These are phyloP conservation scores for Delichon dasypus DNA, from an alignment of 2,797 vertebrate species.

Conservation along the genomic window DNA sequence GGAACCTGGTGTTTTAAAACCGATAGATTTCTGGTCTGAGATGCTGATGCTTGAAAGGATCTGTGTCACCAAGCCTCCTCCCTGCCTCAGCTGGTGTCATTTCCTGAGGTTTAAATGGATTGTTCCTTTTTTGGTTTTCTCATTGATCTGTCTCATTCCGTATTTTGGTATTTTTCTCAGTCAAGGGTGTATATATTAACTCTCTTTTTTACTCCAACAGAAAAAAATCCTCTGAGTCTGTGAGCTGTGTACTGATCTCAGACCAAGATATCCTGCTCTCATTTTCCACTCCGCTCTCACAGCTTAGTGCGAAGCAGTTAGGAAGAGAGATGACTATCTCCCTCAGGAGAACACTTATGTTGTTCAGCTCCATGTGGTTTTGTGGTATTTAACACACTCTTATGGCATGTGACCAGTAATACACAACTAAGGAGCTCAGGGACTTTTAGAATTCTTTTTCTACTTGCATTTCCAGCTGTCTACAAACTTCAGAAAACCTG, in stretches of 20 bases:
- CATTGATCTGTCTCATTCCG: neutral
- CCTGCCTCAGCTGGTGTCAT: neutral
- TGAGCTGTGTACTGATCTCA: neutral
- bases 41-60: neutral
- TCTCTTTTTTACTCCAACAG: neutral
- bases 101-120: neutral
- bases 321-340: neutral
- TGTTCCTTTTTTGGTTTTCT: neutral
- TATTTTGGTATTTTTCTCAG: neutral
- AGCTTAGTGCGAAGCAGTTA: neutral
- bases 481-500: neutral
- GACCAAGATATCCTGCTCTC: neutral
- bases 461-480: neutral
- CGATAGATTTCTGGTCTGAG: neutral
- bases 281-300: neutral
- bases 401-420: accelerated
- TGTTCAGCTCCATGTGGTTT: neutral
- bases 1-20: slow-evolving; percentile 1
- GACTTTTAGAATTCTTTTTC: neutral
- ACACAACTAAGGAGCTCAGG: neutral
- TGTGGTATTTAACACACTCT: neutral
- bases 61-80: neutral
- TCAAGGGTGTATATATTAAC: neutral
- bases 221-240: neutral
- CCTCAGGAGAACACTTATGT: neutral